phyloP scores from a whole-genome alignment of 2,113 vertebrate genomes.

The Sclerurus mexicanus region DNA sequence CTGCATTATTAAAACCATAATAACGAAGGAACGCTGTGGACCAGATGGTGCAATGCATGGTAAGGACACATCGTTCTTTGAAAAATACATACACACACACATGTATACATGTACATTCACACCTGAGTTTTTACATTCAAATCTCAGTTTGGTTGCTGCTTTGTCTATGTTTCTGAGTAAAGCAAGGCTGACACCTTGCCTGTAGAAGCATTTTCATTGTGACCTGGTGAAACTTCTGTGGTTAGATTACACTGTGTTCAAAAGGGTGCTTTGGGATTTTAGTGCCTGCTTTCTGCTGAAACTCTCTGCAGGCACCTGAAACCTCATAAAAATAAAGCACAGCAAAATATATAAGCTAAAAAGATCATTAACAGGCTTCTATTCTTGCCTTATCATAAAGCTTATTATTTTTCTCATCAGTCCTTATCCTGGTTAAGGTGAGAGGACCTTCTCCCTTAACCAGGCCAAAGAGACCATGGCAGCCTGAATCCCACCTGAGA shows the following conservation, averaged over 20 bases:
- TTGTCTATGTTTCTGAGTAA: neutral
- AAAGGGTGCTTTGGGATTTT: neutral
- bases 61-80: neutral
- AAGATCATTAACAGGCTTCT: neutral
- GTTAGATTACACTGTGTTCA: neutral
- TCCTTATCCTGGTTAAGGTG: neutral
- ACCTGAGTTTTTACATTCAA: neutral
- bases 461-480: neutral
- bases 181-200: neutral
- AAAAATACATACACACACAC: rapidly evolving
- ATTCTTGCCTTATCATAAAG: neutral
- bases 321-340: neutral
- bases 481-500: neutral
- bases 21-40: neutral
- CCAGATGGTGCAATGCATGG: neutral
- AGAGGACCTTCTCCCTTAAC: neutral
- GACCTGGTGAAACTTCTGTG: neutral
- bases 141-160: neutral
- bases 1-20: neutral
- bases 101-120: neutral
- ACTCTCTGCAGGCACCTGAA: neutral
- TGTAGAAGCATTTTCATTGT: neutral
- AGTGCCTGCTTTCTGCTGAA: neutral
- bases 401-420: neutral
- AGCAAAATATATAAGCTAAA: neutral